These are phyloP conservation scores for Amiota communis DNA, from an alignment of 2,888 invertebrate species.

Conservation along the genomic window DNA sequence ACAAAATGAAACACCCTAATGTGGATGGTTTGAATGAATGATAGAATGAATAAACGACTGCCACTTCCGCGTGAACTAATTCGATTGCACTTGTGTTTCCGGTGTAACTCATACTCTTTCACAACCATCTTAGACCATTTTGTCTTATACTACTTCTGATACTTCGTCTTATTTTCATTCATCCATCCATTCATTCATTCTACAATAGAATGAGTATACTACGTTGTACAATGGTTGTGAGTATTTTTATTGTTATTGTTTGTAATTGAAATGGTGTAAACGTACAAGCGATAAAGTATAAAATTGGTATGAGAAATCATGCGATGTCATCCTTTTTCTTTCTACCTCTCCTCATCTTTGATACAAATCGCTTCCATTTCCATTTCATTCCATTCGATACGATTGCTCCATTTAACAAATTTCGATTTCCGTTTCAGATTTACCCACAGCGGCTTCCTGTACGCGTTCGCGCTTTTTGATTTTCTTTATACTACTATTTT, in stretches of 20 bases:
- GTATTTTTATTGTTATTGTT: constrained; percentile 64
- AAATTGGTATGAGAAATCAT: constrained; percentile 51
- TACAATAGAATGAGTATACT: background rate
- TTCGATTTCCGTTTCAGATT: constrained; percentile 66
- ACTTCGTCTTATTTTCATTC: constrained; percentile 49
- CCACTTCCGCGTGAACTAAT: constrained; percentile 66
- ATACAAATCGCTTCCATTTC: constrained; percentile 37
- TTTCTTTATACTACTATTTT: constrained; percentile 1
- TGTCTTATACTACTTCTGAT: constrained; percentile 35
- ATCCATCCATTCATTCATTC: constrained; percentile 5
- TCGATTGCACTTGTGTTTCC: constrained; percentile 56
- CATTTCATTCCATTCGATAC: constrained; percentile 38
- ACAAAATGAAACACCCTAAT: too few relatives aligned
- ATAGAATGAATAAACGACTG: constrained; percentile 33
- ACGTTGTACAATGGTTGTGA: constrained; percentile 27
- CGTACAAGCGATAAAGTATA: constrained; percentile 68
- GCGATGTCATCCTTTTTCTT: background rate
- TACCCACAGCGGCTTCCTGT: constrained; percentile 54
- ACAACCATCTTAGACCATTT: background rate
- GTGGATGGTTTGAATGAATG: constrained; percentile 23
- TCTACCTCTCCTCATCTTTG: background rate
- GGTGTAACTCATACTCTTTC: constrained; percentile 23
- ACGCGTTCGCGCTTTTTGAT: constrained; percentile 22
- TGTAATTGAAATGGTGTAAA: constrained; percentile 68
- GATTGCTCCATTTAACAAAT: constrained; percentile 69